phyloP scores from a whole-genome alignment of 2,113 vertebrate genomes.

The Spea multiplicata region DNA sequence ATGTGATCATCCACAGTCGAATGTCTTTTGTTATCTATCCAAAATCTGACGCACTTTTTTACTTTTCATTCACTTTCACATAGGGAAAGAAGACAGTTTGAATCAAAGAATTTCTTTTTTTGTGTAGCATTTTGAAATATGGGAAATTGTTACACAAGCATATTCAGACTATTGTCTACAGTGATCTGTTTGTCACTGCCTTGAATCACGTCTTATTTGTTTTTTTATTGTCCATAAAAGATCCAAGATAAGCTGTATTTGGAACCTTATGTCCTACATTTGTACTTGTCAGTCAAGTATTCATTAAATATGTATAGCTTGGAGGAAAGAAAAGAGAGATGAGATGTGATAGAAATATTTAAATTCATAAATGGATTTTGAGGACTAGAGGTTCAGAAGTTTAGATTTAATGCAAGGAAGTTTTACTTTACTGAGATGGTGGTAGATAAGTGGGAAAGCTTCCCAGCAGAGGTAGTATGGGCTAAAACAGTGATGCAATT shows the following conservation, averaged over 20 bases:
- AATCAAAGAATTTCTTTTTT: constrained; percentile 14
- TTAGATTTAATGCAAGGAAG: no score
- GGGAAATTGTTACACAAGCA: neutral
- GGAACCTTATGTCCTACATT: neutral
- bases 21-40: neutral
- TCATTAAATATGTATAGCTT: no score
- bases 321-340: no score
- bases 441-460: no score
- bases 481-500: no score
- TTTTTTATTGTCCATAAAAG: constrained; percentile 15
- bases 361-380: no score
- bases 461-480: no score
- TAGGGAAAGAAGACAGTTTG: neutral
- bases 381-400: no score
- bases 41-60: neutral
- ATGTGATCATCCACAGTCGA: neutral
- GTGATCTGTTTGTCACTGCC: neutral
- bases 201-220: neutral
- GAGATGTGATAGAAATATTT: no score
- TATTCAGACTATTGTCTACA: neutral
- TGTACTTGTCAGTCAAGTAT: neutral
- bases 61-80: neutral
- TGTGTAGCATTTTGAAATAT: constrained; percentile 8
- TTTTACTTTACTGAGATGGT: no score
- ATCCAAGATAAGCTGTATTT: neutral